Percentiles rank a stretch among this genome's conserved stretches.
These are phyloP conservation scores for Scaptomyza parva DNA, from an alignment of 2,888 invertebrate genomes.

Conservation along the genomic window DNA sequence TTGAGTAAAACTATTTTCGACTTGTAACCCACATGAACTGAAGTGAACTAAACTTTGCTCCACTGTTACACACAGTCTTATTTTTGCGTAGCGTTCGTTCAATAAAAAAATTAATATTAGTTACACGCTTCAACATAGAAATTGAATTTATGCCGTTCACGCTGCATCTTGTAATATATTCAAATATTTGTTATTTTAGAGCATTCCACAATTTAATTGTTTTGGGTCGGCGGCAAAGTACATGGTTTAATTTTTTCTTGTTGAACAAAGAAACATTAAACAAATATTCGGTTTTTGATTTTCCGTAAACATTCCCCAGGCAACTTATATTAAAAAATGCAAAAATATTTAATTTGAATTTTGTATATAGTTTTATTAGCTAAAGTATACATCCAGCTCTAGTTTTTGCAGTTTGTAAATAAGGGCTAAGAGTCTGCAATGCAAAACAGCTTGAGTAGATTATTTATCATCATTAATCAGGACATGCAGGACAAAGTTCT, in stretches of 20 bases:
- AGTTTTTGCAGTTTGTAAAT: neutral
- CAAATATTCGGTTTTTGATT: constrained; percentile 12
- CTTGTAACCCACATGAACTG: too few relatives aligned
- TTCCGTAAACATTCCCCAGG: constrained; percentile 6
- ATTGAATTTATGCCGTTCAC: neutral
- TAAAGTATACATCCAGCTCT: neutral
- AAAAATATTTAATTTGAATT: neutral
- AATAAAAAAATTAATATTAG: neutral
- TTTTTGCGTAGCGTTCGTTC: neutral
- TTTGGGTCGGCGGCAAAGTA: constrained; percentile 2
- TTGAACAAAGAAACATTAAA: neutral
- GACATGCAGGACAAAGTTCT: constrained; percentile 16
- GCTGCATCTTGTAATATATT: neutral
- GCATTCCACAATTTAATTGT: constrained; percentile 15
- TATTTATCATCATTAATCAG: constrained; percentile 35
- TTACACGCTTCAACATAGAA: neutral
- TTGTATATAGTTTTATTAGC: neutral
- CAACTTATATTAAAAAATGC: too few relatives aligned
- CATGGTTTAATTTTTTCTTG: neutral
- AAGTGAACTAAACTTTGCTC: too few relatives aligned
- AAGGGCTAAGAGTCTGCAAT: neutral
- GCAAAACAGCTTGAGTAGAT: constrained; percentile 1
- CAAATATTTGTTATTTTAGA: neutral
- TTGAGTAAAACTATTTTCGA: too few relatives aligned
- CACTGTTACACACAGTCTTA: too few relatives aligned